Conservation (phyloP, 1,140 invertebrate genomes). For the Papilio machaon region DNA sequence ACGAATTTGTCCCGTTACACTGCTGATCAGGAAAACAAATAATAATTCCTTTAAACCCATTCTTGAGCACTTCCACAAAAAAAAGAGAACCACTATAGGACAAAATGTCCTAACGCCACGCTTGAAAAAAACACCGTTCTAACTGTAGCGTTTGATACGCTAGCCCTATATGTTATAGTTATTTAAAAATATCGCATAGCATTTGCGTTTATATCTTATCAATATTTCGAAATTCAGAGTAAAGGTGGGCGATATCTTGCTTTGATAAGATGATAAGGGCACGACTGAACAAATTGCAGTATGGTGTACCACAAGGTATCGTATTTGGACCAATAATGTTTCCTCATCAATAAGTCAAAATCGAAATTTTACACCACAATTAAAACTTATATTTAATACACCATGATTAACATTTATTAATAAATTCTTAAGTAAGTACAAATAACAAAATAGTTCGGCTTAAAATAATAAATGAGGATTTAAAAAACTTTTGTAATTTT, state of each 20-base stretch:
- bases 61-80: slow-evolving; percentile 45
- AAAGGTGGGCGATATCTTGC: slow-evolving; percentile 64
- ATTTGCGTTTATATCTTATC: slow-evolving; percentile 60
- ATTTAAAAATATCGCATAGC: slow-evolving; percentile 53
- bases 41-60: slow-evolving; percentile 53
- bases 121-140: slow-evolving; percentile 40
- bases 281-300: slow-evolving; percentile 35
- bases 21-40: slow-evolving; percentile 47
- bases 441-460: too few relatives aligned
- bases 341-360: too few relatives aligned
- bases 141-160: slow-evolving; percentile 49
- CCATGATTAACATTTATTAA: too few relatives aligned
- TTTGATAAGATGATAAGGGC: slow-evolving; percentile 55
- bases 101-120: slow-evolving; percentile 40
- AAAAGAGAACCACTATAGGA: slow-evolving; percentile 46
- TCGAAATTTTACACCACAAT: too few relatives aligned
- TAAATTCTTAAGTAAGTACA: too few relatives aligned
- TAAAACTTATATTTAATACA: too few relatives aligned
- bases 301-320: slow-evolving; percentile 35
- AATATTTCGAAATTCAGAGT: slow-evolving; percentile 70
- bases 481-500: too few relatives aligned
- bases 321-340: neutral
- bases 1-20: slow-evolving; percentile 50
- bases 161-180: slow-evolving; percentile 46
- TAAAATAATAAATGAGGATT: too few relatives aligned